A percentile compares a stretch with the other conserved stretches of the same genome.
These are phyloP conservation scores for Parazoanthus atlanticus DNA, from an alignment of 92 coral and sea anemone species.

Conservation along the genomic window DNA sequence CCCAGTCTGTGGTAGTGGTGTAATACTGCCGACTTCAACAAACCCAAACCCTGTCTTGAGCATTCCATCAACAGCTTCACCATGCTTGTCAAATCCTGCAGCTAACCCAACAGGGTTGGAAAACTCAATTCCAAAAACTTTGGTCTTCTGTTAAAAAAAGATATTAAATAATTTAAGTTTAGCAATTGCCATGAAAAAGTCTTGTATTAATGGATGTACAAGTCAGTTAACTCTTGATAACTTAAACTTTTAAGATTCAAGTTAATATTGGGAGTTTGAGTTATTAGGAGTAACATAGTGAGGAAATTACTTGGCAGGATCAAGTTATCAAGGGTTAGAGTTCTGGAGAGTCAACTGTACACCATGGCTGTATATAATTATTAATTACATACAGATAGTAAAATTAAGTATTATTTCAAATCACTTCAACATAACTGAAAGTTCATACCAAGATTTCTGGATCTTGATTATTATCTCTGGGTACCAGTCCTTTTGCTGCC, in stretches of 20 bases:
- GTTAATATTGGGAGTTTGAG: too few relatives aligned
- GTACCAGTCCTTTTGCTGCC: constrained; percentile 85
- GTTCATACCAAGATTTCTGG: constrained; percentile 79
- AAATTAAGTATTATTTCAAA: neutral
- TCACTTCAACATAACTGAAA: neutral
- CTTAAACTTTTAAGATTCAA: too few relatives aligned
- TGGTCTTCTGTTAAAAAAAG: constrained; percentile 67
- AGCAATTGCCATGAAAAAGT: neutral
- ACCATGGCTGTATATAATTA: too few relatives aligned
- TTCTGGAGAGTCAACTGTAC: too few relatives aligned
- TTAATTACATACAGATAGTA: too few relatives aligned
- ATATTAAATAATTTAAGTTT: neutral
- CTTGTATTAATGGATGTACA: too few relatives aligned
- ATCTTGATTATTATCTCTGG: constrained; percentile 67
- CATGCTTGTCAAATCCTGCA: constrained; percentile 99
- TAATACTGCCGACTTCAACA: constrained; percentile 94
- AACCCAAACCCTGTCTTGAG: constrained; percentile 95
- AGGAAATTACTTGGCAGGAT: neutral
- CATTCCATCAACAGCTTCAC: constrained; percentile 85
- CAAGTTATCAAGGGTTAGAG: too few relatives aligned
- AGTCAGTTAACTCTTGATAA: too few relatives aligned
- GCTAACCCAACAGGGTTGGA: constrained; percentile 95
- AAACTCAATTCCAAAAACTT: constrained; percentile 89
- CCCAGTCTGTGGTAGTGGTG: constrained; percentile 90
- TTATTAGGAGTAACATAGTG: too few relatives aligned